Evolutionary conservation across 53 echinoderm and acorn worm genomes (phyloP).

Genomic region (Astropecten irregularis): DNA sequence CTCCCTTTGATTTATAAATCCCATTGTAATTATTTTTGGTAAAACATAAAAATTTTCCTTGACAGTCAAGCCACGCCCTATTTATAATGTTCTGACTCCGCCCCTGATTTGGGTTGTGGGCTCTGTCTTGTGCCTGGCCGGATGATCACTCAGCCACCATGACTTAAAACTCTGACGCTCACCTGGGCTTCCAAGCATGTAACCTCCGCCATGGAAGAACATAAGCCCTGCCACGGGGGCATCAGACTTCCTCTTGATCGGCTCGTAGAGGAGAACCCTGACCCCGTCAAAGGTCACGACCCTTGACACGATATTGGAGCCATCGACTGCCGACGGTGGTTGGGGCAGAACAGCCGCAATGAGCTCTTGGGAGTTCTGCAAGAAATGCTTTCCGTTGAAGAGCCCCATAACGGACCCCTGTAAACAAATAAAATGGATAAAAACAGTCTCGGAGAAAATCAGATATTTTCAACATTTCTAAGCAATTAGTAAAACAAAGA

Average conservation of each 20-base stretch:
- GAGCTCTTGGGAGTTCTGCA: constrained; percentile 22
- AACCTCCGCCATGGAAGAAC: constrained; percentile 81
- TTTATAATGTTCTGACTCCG: no score
- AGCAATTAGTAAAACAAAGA: no score
- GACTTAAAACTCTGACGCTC: not conserved
- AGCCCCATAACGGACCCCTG: constrained; percentile 9
- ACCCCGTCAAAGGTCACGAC: constrained; percentile 75
- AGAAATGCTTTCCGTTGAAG: constrained; percentile 8
- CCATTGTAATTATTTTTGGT: no score
- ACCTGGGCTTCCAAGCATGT: constrained; percentile 68
- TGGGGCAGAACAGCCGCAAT: not conserved
- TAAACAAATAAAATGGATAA: not conserved
- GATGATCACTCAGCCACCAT: no score
- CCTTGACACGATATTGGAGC: constrained; percentile 68
- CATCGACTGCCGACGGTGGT: constrained; percentile 50
- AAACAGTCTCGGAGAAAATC: no score
- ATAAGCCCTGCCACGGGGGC: constrained; percentile 57
- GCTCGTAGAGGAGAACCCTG: constrained; percentile 72
- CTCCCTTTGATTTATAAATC: no score
- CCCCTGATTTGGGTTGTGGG: no score
- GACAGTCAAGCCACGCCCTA: no score
- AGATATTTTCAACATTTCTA: not conserved
- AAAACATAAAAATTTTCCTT: no score
- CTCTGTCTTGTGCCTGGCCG: no score
- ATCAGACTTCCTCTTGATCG: constrained; percentile 40